Evolutionary conservation across 2,888 invertebrate genomes (phyloP).

Genomic region (Monochamus alternatus): DNA sequence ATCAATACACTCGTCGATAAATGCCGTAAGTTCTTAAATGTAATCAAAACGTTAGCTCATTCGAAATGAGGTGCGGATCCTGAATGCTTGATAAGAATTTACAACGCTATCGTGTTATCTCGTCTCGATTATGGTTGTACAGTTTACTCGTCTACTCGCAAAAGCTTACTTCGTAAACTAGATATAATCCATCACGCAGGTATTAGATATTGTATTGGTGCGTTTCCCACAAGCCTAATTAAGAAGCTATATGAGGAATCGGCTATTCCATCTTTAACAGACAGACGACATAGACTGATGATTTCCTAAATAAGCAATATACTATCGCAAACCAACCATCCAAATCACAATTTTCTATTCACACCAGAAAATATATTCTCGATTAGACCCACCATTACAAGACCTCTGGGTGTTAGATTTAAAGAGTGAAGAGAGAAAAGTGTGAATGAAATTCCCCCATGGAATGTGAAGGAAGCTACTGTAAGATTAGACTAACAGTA

Average conservation of each 20-base stretch:
- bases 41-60: background rate
- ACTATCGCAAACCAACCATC: background rate
- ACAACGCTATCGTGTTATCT: too few relatives aligned
- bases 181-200: background rate
- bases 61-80: background rate
- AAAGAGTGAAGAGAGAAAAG: background rate
- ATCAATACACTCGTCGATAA: background rate
- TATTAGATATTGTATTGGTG: background rate
- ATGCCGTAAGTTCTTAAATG: background rate
- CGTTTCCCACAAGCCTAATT: constrained; percentile 16
- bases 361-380: too few relatives aligned
- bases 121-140: too few relatives aligned
- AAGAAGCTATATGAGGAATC: background rate
- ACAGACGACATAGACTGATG: too few relatives aligned
- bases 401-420: too few relatives aligned
- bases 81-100: background rate
- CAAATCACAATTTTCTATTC: background rate
- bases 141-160: constrained; percentile 12
- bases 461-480: too few relatives aligned
- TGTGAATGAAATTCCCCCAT: too few relatives aligned
- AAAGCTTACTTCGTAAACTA: background rate
- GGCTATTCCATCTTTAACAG: too few relatives aligned
- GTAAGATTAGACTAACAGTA: too few relatives aligned
- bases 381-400: too few relatives aligned
- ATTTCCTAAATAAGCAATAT: background rate